Conservation (phyloP, 2,888 invertebrate species). For the Drosophila meridiana region DNA sequence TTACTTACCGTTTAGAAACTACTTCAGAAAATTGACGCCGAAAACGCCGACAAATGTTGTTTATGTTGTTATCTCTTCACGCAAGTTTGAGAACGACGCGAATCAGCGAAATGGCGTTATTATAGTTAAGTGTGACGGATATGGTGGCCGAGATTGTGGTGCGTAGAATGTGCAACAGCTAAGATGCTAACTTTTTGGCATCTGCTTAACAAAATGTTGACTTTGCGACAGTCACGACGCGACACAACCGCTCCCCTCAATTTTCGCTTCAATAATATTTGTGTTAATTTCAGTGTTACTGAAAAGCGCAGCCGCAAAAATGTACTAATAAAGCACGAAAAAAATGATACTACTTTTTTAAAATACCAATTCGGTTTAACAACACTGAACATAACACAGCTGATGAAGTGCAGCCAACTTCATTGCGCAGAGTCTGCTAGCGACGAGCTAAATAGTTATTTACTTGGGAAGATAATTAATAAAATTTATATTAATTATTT, state of each 20-base stretch:
- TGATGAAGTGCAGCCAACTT: constrained; percentile 28
- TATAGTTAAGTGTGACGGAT: background rate
- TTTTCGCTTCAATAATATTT: constrained; percentile 52
- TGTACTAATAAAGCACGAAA: constrained; percentile 13
- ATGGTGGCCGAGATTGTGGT: background rate
- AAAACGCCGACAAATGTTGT: constrained; percentile 23
- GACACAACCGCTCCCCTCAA: constrained; percentile 43
- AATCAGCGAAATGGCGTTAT: background rate
- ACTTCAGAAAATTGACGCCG: constrained; percentile 34
- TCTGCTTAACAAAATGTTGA: constrained; percentile 17
- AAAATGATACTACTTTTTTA: background rate
- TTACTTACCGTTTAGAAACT: constrained; percentile 49
- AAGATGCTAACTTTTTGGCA: constrained; percentile 8
- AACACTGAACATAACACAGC: constrained; percentile 14
- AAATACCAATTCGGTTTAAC: constrained; percentile 13
- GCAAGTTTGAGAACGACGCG: background rate
- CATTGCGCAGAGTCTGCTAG: background rate
- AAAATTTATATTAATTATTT: background rate
- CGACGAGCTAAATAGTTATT: background rate
- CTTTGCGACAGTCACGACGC: constrained; percentile 43
- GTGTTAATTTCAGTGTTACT: constrained; percentile 25
- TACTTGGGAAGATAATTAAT: background rate
- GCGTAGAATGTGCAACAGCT: constrained; percentile 8
- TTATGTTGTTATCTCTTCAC: constrained; percentile 5
- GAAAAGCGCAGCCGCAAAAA: background rate